A percentile compares a stretch with the other conserved stretches of the same genome.
These are phyloP conservation scores for Motacilla tschutschensis DNA, from an alignment of 2,113 vertebrate species.

Conservation along the genomic window DNA sequence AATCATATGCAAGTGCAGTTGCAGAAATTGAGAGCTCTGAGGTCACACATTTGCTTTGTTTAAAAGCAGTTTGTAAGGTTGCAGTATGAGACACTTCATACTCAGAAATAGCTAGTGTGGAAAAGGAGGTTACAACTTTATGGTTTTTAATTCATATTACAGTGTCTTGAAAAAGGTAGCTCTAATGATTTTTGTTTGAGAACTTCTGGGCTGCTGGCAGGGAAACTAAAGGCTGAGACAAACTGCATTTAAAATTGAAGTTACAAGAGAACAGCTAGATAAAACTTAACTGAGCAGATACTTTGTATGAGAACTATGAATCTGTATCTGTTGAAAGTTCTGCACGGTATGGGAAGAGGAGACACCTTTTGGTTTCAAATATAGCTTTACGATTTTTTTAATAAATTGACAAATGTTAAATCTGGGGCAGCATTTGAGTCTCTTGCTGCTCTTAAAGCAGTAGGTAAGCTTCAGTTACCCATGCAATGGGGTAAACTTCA, in stretches of 20 bases:
- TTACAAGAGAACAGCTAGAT: background rate
- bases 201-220: background rate
- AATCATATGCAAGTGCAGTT: background rate
- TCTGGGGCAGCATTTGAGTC: background rate
- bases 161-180: background rate
- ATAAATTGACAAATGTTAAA: background rate
- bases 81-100: background rate
- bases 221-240: background rate
- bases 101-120: background rate
- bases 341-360: background rate
- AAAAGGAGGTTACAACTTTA: background rate
- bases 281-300: background rate
- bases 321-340: background rate
- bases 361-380: background rate
- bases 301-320: background rate
- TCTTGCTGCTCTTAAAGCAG: background rate
- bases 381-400: no score
- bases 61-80: background rate
- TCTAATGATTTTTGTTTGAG: constrained; percentile 3
- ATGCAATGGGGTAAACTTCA: background rate
- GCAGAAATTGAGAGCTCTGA: background rate
- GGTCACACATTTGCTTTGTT: background rate
- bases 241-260: background rate
- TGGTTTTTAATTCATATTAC: background rate
- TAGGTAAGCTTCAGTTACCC: background rate